Evolutionary conservation across 2,888 invertebrate species (phyloP).

Genomic region (Ceraclea dissimilis): DNA sequence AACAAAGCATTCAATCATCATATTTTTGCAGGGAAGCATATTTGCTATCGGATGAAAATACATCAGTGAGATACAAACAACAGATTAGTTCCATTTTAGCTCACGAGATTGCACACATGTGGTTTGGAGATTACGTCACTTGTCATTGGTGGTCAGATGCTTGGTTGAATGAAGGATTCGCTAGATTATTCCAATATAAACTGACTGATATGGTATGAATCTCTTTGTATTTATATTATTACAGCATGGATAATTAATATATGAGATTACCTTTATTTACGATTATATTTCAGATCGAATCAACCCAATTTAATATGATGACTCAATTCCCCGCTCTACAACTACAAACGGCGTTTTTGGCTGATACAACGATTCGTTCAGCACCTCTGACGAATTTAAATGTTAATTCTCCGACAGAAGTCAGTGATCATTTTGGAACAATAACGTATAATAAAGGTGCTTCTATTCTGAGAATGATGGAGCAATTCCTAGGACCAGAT

Average conservation of each 20-base stretch:
- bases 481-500: slow-evolving; percentile 49
- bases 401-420: slow-evolving; percentile 50
- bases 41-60: slow-evolving; percentile 39
- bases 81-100: slow-evolving; percentile 53
- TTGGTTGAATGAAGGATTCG: slow-evolving; percentile 67
- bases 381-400: slow-evolving; percentile 51
- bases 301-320: slow-evolving; percentile 10
- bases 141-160: slow-evolving; percentile 70
- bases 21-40: slow-evolving; percentile 40
- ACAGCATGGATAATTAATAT: background rate
- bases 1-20: too few species aligned
- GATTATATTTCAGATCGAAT: slow-evolving; percentile 11
- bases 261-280: background rate
- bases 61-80: slow-evolving; percentile 42
- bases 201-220: slow-evolving; percentile 47
- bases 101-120: slow-evolving; percentile 77
- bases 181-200: slow-evolving; percentile 65
- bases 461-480: slow-evolving; percentile 61
- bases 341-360: slow-evolving; percentile 53
- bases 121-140: slow-evolving; percentile 77
- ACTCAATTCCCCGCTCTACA: slow-evolving; percentile 63
- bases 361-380: slow-evolving; percentile 50
- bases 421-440: slow-evolving; percentile 55
- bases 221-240: background rate
- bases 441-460: slow-evolving; percentile 65